Evolutionary conservation across 1,140 invertebrate species (phyloP).

Genomic region (Papilio xuthus): DNA sequence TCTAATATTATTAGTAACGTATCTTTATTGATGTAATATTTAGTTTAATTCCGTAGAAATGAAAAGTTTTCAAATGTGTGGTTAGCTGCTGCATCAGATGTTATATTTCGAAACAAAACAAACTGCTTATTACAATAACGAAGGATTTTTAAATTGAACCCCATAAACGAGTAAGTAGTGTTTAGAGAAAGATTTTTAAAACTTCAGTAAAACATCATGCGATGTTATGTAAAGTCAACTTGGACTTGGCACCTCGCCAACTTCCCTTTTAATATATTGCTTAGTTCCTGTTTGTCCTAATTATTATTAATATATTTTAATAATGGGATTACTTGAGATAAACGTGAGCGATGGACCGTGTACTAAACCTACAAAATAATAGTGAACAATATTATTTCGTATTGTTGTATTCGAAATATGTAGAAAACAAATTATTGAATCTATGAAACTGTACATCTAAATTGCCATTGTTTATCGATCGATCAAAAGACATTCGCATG

Average conservation of each 20-base stretch:
- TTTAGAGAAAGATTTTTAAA: not conserved
- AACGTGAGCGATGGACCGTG: too few relatives aligned
- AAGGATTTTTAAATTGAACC: too few relatives aligned
- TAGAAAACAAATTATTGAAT: not conserved
- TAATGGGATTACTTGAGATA: too few relatives aligned
- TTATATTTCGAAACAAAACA: not conserved
- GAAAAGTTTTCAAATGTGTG: not conserved
- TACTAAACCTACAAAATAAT: too few relatives aligned
- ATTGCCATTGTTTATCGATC: slow-evolving; percentile 23
- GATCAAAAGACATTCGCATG: slow-evolving; percentile 37
- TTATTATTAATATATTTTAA: not conserved
- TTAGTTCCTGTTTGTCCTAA: not conserved
- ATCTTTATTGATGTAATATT: not conserved
- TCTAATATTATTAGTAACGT: not conserved
- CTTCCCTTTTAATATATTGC: not conserved
- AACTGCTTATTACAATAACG: too few relatives aligned
- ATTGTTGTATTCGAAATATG: too few relatives aligned
- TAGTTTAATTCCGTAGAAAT: not conserved
- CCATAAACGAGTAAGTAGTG: too few relatives aligned
- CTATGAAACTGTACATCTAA: not conserved
- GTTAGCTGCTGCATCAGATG: not conserved
- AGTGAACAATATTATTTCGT: too few relatives aligned
- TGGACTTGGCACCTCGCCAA: not conserved
- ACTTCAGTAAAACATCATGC: not conserved
- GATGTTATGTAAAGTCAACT: not conserved